phyloP scores from a whole-genome alignment of 2,888 invertebrate genomes.

The Choreutis nemorana region DNA sequence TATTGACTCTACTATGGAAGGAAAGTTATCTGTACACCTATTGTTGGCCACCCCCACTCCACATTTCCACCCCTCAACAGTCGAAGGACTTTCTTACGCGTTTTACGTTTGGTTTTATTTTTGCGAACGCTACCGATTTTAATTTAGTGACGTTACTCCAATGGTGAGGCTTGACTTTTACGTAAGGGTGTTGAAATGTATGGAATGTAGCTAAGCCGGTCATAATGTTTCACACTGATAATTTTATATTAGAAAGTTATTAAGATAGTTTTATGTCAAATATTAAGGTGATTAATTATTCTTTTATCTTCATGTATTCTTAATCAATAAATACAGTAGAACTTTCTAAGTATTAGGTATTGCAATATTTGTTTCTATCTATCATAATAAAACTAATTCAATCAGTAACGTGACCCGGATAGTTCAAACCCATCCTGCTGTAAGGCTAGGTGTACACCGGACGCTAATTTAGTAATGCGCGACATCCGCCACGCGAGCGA shows the following conservation, averaged over 20 bases:
- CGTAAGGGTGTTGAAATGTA: too few relatives aligned
- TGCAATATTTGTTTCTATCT: too few relatives aligned
- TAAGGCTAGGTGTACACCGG: constrained; percentile 45
- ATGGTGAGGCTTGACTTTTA: too few relatives aligned
- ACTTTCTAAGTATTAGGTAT: too few relatives aligned
- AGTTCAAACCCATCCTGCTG: constrained; percentile 34
- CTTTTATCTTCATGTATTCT: too few relatives aligned
- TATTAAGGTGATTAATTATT: too few relatives aligned
- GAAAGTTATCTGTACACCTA: constrained; percentile 66
- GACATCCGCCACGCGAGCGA: constrained; percentile 31
- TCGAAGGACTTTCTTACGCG: constrained; percentile 58
- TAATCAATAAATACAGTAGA: too few relatives aligned
- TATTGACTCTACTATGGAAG: constrained; percentile 66
- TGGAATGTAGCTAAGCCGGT: too few relatives aligned
- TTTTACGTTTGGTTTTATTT: constrained; percentile 58
- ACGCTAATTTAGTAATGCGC: constrained; percentile 58
- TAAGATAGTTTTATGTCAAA: too few relatives aligned
- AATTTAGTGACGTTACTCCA: constrained; percentile 12
- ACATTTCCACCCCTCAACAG: constrained; percentile 23
- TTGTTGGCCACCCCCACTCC: constrained; percentile 47
- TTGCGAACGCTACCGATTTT: constrained; percentile 14
- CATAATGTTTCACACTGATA: too few relatives aligned
- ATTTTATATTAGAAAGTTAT: too few relatives aligned
- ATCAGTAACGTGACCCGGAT: constrained; percentile 31
- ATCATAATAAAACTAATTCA: constrained; percentile 12